These are phyloP conservation scores for Pterostichus madidus DNA, from an alignment of 2,888 invertebrate species.

Conservation along the genomic window DNA sequence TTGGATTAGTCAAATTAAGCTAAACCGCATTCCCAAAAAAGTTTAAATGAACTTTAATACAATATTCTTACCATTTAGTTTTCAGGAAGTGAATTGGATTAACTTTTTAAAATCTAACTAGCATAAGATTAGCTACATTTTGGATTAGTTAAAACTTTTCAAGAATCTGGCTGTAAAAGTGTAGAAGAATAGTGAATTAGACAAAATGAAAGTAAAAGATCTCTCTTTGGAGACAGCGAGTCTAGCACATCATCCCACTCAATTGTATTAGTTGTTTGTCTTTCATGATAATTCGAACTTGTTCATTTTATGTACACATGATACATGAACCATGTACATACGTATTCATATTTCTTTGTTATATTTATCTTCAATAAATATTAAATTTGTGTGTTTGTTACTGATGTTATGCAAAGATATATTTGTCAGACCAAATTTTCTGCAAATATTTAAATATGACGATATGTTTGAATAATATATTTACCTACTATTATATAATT, in stretches of 20 bases:
- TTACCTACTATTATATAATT: too few relatives aligned
- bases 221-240: slow-evolving; percentile 4
- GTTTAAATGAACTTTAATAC: too few relatives aligned
- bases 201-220: background rate
- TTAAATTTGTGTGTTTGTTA: background rate
- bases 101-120: too few relatives aligned
- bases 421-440: background rate
- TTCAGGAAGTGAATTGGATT: too few relatives aligned
- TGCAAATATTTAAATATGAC: slow-evolving; percentile 2
- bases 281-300: slow-evolving; percentile 1
- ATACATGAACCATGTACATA: background rate
- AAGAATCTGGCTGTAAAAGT: too few relatives aligned
- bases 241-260: slow-evolving; percentile 6
- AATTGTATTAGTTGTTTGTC: background rate
- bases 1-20: too few relatives aligned
- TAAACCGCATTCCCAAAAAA: too few relatives aligned
- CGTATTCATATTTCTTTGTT: background rate
- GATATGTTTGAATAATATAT: too few relatives aligned
- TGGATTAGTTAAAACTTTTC: too few relatives aligned
- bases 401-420: background rate
- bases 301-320: background rate
- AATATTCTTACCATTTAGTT: too few relatives aligned
- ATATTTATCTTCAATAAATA: slow-evolving; percentile 17
- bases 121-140: too few relatives aligned
- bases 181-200: too few relatives aligned